These are phyloP conservation scores for Sceliomorpha sp. DNA, from an alignment of 2,888 invertebrate genomes.

Conservation along the genomic window DNA sequence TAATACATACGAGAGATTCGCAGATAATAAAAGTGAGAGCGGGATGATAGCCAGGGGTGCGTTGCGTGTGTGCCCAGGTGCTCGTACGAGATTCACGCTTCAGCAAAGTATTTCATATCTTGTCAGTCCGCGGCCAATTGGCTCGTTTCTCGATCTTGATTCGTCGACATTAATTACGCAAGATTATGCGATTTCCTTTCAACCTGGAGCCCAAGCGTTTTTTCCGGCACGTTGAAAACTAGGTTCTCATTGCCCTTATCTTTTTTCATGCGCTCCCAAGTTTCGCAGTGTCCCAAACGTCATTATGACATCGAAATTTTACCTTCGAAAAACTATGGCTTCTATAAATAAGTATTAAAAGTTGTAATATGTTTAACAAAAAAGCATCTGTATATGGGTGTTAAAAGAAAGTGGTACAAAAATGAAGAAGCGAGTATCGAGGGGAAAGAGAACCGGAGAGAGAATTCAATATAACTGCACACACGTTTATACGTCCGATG, in stretches of 20 bases:
- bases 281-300: too few relatives aligned
- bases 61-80: constrained; percentile 41
- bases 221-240: too few relatives aligned
- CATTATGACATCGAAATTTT: too few relatives aligned
- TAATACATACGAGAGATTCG: constrained; percentile 44
- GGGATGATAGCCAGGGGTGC: constrained; percentile 29
- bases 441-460: constrained; percentile 56
- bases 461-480: constrained; percentile 77
- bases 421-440: constrained; percentile 42
- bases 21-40: constrained; percentile 35
- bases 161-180: constrained; percentile 47
- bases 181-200: constrained; percentile 20
- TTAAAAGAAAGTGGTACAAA: constrained; percentile 48
- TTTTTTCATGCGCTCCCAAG: too few relatives aligned
- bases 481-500: constrained; percentile 76
- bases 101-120: constrained; percentile 54
- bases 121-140: constrained; percentile 26
- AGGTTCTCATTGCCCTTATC: too few relatives aligned
- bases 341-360: too few relatives aligned
- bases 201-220: too few relatives aligned
- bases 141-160: constrained; percentile 31
- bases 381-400: constrained; percentile 1
- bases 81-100: constrained; percentile 39
- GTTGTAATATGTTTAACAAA: too few relatives aligned
- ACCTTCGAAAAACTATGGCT: too few relatives aligned